Base-by-base conservation (phyloP, 2,113 vertebrate species). In the Dipodomys stephensi region DNA sequence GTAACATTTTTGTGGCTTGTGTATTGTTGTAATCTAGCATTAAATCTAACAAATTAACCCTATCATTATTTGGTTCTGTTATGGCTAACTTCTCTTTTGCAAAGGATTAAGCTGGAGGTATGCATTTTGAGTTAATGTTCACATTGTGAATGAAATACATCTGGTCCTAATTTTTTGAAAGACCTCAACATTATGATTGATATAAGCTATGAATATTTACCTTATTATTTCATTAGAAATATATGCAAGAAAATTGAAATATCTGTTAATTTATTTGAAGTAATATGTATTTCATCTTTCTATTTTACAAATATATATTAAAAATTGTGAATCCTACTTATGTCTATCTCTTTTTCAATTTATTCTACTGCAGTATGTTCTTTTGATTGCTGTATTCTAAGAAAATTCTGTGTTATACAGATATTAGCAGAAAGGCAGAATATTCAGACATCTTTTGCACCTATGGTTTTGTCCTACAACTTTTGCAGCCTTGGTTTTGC, bases 11-110 rank as follows among this genome's bases (percentile, higher is more conserved):
- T 88, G 19, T 85, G n/a, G 46, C 87, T 60, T 39, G 25, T 68
- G 25, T 83, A 12, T 77, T 91, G 92, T 92, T 77, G 19, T 60
- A 87, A 87, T 80, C 46, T 80, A 72, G 13, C 10, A 73, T 72
- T 39, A 72, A 80, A 60, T 19, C 19, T 64, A 82, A 88, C 53
- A 72, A 76, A 72, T 74, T 71, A 94, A 65, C 4, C 4, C 46
- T 91, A 18, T 46, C 65, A 64, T 88, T 82, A 32, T 22, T 60
- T 27, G n/a, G 6, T 49, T 68, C 65, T 86, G 18, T 60, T 74
- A 72, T 35, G 35, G 23, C 23, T 81, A 30, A 23, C 15, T 87
- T 88, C 16, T 83, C 7, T 8, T 65, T 83, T 91, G 18, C 15
- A 85, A 92, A 78, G 22, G 78, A 82, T 81, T 68, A 92, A 89